Conservation (phyloP, 1,140 invertebrate genomes). For the Cydia pomonella region DNA sequence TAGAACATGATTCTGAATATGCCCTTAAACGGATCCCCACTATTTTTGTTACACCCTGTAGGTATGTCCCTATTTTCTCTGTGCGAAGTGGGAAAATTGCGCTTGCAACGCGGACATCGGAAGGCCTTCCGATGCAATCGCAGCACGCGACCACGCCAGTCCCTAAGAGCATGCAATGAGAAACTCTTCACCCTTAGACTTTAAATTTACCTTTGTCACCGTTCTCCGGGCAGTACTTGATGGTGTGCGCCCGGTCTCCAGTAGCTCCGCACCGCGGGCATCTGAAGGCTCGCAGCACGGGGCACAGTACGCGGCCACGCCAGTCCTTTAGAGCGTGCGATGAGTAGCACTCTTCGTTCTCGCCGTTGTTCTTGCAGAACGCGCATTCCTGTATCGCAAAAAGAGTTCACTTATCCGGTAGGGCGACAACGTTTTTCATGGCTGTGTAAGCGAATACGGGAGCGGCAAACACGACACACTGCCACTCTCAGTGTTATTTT, state of each 20-base stretch:
- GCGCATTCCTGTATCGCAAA: constrained; percentile 80
- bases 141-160: constrained; percentile 82
- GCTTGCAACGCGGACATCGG: constrained; percentile 84
- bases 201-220: constrained; percentile 47
- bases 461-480: too few species aligned
- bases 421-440: too few species aligned
- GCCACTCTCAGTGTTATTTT: too few species aligned
- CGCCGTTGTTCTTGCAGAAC: constrained; percentile 90
- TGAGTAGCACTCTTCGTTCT: constrained; percentile 83
- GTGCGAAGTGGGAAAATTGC: constrained; percentile 34
- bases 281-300: constrained; percentile 85
- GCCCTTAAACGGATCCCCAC: too few species aligned
- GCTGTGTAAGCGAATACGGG: too few species aligned
- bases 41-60: too few species aligned
- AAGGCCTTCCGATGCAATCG: constrained; percentile 87
- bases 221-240: constrained; percentile 86
- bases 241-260: constrained; percentile 88
- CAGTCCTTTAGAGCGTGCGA: constrained; percentile 86
- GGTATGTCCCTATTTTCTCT: too few species aligned
- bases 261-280: constrained; percentile 87
- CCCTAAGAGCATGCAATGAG: constrained; percentile 85
- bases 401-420: neutral
- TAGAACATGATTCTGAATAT: too few species aligned
- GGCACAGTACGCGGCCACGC: constrained; percentile 84
- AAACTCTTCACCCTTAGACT: too few species aligned